Evolutionary conservation across 2,888 invertebrate species (phyloP).

Genomic region (Sarcophaga subvicina): DNA sequence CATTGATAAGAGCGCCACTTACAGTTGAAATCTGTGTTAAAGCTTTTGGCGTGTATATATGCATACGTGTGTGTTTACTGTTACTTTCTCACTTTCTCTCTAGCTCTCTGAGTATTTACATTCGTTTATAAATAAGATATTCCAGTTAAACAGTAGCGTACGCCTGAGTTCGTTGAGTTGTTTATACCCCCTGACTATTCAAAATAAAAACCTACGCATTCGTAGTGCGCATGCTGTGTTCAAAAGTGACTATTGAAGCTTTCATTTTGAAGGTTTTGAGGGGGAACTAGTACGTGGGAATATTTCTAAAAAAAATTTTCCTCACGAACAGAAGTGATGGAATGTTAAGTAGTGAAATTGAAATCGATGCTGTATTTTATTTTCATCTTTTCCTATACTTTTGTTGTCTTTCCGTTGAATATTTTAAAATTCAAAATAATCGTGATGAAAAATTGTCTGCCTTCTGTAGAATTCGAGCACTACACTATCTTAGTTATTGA

Average conservation of each 20-base stretch:
- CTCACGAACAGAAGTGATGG: not conserved
- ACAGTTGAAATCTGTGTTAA: conserved; percentile 35
- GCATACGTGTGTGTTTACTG: not conserved
- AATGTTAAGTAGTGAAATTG: not conserved
- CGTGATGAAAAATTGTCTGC: too few relatives aligned
- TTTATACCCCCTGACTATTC: not conserved
- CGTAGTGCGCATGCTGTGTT: conserved; percentile 50
- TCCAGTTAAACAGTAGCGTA: conserved; percentile 44
- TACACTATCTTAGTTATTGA: too few relatives aligned
- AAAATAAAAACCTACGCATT: conserved; percentile 16
- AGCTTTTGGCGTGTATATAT: conserved; percentile 19
- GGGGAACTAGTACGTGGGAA: not conserved
- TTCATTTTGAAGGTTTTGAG: not conserved
- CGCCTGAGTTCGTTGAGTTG: not conserved
- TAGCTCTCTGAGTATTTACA: not conserved
- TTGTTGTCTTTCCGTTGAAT: too few relatives aligned
- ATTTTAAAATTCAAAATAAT: too few relatives aligned
- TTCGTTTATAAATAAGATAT: not conserved
- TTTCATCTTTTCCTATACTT: too few relatives aligned
- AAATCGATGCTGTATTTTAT: too few relatives aligned
- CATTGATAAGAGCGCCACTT: conserved; percentile 44
- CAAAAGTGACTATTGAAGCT: conserved; percentile 30
- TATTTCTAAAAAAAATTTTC: too few relatives aligned
- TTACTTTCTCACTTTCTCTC: not conserved
- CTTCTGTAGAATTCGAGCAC: too few relatives aligned